A percentile compares a stretch with the other conserved stretches of the same genome.
Conservation (phyloP, 2,888 invertebrate genomes). For the Thymelicus sylvestris region DNA sequence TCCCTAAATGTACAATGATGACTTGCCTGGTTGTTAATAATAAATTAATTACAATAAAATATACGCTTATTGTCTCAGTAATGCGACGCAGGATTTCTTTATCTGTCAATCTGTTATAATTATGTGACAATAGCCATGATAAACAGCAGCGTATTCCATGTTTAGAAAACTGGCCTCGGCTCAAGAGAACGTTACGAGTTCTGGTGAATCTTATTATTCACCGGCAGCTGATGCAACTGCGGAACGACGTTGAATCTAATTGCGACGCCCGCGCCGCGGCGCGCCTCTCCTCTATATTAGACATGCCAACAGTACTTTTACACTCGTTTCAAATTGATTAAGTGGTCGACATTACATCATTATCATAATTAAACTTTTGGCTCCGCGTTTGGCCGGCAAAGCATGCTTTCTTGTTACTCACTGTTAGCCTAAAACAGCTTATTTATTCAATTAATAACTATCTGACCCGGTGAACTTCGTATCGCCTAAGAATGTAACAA, state of each 20-base stretch:
- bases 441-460: too few species aligned
- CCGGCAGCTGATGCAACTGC: conserved; percentile 23
- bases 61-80: too few species aligned
- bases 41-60: too few species aligned
- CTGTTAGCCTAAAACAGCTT: too few species aligned
- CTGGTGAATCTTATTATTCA: conserved; percentile 34
- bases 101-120: conserved; percentile 25
- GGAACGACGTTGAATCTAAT: conserved; percentile 23
- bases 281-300: conserved; percentile 6
- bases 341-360: background rate
- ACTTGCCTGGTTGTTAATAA: too few species aligned
- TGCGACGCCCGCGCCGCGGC: conserved; percentile 12
- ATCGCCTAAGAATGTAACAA: too few species aligned
- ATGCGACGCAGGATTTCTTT: background rate
- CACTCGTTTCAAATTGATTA: conserved; percentile 19
- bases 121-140: background rate
- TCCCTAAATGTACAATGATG: too few species aligned
- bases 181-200: conserved; percentile 33
- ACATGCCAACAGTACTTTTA: background rate
- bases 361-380: too few species aligned
- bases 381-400: too few species aligned
- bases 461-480: too few species aligned
- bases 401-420: too few species aligned
- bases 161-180: conserved; percentile 32
- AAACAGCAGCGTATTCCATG: conserved; percentile 8